Evolutionary conservation across 2,888 invertebrate genomes (phyloP), one percentile per base, ranked within the genome.

Genomic region (Drosophila infuscata): DNA sequence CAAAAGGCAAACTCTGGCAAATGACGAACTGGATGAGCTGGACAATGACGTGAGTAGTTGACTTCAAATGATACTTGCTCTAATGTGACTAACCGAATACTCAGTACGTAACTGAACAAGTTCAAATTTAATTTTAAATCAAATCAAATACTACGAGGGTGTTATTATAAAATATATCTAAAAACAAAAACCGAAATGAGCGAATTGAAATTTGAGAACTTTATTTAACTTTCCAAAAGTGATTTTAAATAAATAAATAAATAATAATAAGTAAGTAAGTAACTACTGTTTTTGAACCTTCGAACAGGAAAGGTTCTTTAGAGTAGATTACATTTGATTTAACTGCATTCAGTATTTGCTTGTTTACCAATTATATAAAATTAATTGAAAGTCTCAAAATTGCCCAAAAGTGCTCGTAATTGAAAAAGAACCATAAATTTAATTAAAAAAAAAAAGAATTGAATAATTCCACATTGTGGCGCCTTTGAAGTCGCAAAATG

Each of bases 21-120:
- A 66, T 11, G 52, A 58, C 3, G 77, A 74, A 9, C 51, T 85
- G 32, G 84, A 90, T 30, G 67, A 76, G 11, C 62, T 79, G 32
- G 74, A 79, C 20, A 68, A 71, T 20, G 68, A 75, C 69, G 91
- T 90, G 59, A 90, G 91, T 87, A 29, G 33, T 17, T 3, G 3
- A 11, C 6, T 11, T 5, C 20, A 1, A 51, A 32, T 51, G 12
- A 15, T 20, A 49, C 2, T 29, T 32, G 46, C 9, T 15, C 0
- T 12, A 46, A 49, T 76, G 82, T 87, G 73, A 87, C 84, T 87
- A 81, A 88, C 70, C 64, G 5, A 1, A 32, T 43, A 3, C 5
- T 5, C 35, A 29, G 51, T 12, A 6, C 35, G 29, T 38, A 17
- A 29, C 12, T 53, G 20, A 29, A 4, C 17, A 29, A 49, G 8